A percentile compares a stretch with the other conserved stretches of the same genome.
phyloP scores from a whole-genome alignment of 2,888 invertebrate genomes.

The Drosophila recens region DNA sequence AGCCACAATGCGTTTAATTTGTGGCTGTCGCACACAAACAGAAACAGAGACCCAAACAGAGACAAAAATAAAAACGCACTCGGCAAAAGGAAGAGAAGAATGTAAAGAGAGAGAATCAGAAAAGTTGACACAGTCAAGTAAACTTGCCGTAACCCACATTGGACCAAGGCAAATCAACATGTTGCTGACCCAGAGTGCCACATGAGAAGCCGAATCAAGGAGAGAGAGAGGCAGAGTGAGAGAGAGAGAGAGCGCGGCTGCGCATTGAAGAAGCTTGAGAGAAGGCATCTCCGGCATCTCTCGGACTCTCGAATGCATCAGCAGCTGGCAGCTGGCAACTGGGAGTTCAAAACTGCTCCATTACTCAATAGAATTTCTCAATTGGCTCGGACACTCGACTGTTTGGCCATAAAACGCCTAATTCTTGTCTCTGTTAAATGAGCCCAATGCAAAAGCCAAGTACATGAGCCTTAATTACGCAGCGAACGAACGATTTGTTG shows the following conservation, averaged over 20 bases:
- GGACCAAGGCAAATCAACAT: slow-evolving; percentile 61
- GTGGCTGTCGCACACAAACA: slow-evolving; percentile 53
- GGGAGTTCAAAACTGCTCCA: slow-evolving; percentile 19
- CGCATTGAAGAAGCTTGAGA: slow-evolving; percentile 39
- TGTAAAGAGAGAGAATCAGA: neutral
- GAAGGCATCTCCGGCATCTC: slow-evolving; percentile 1
- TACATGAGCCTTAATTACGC: slow-evolving; percentile 62
- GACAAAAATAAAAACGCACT: neutral
- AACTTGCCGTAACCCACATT: slow-evolving; percentile 71
- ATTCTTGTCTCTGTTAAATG: slow-evolving; percentile 71
- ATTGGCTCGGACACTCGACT: slow-evolving; percentile 52
- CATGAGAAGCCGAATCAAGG: slow-evolving; percentile 26
- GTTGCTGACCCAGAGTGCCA: slow-evolving; percentile 74
- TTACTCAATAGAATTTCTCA: slow-evolving; percentile 67
- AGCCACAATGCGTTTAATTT: slow-evolving; percentile 79
- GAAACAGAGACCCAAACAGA: slow-evolving; percentile 5
- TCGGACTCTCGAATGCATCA: slow-evolving; percentile 28
- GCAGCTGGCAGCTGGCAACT: slow-evolving; percentile 6
- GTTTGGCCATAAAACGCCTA: slow-evolving; percentile 74
- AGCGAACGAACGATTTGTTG: slow-evolving; percentile 31
- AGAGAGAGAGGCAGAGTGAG: neutral
- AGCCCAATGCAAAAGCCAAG: slow-evolving; percentile 41
- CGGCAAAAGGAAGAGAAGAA: neutral
- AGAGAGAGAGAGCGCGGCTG: slow-evolving; percentile 49
- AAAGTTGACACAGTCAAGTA: slow-evolving; percentile 65